Evolutionary conservation across 2,888 invertebrate species (phyloP), one percentile per base, ranked within the genome.

Genomic region (Calliopum simillimum): DNA sequence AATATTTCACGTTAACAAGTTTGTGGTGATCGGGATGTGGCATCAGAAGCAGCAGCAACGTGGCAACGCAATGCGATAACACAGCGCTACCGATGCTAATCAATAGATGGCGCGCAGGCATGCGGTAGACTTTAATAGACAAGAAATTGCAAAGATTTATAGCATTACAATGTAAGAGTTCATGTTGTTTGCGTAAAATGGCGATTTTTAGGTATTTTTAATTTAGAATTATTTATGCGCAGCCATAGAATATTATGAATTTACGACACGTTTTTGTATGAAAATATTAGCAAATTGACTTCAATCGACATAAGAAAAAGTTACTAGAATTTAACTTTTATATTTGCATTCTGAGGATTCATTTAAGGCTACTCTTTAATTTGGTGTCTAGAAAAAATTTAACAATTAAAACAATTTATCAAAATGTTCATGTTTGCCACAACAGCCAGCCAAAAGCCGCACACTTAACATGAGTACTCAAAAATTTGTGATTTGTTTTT

Each of bases 61-160:
- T 1, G 6, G 21, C 13, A 23, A 19, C 13, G 23, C 14, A 19
- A 53, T 23, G 49, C 16, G 49, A 16, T 16, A 19, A 49, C 11
- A 53, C 23, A 23, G 21, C 13, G 59, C 59, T 59, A 41, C 59
- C 59, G 59, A 59, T 59, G 25, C 59, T 41, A 59, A 59, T 59
- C 59, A 59, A 59, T 43, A 59, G 59, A 41, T 33, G 58, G 25
- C 33, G 41, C 58, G 33, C 43, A n/a, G 59, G 41, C 59, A 59
- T 59, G 59, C 59, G 59, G 59, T 59, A 33, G 59, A 41, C 59
- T 16, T 19, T 19, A 59, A 59, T 59, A 41, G 33, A 41, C 59
- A 8, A 2, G 59, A 19, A 16, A 59, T 59, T 41, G 19, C 33
- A 59, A 41, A 33, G 25, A 59, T 59, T 59, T 33, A 16, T 33